Conservation (phyloP, 2,113 vertebrate species). For the Emydocephalus ijimae region DNA sequence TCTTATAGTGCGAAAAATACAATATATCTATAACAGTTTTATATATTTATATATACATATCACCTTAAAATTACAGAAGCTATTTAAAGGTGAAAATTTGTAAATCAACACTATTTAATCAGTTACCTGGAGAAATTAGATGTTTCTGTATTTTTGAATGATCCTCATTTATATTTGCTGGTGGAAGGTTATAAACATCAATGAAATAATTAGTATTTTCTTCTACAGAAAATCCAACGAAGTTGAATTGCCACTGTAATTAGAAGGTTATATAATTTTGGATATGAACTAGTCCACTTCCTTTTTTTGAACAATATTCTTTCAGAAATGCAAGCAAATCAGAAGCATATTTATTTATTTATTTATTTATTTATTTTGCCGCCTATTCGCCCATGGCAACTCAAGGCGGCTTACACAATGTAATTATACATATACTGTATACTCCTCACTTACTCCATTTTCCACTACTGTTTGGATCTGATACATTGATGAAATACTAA, state of each 20-base stretch:
- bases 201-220: slow-evolving; percentile 42
- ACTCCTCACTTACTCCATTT: not conserved
- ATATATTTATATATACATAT: not conserved
- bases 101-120: not conserved
- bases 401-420: too few relatives aligned
- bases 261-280: not conserved
- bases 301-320: not conserved
- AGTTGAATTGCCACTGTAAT: slow-evolving; percentile 71
- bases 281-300: not conserved
- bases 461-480: not conserved
- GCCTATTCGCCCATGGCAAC: too few relatives aligned
- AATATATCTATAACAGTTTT: not conserved
- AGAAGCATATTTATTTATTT: not conserved
- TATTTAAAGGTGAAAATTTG: not conserved
- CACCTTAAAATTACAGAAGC: not conserved
- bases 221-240: slow-evolving; percentile 49
- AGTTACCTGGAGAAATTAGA: slow-evolving; percentile 53
- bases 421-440: too few relatives aligned
- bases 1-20: too few relatives aligned
- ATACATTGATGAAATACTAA: not conserved
- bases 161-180: slow-evolving; percentile 51
- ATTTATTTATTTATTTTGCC: too few relatives aligned
- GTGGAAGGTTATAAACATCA: slow-evolving; percentile 55
- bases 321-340: not conserved
- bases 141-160: not conserved